phyloP scores from a whole-genome alignment of 2,888 invertebrate genomes.

The Mythimna ferrago region DNA sequence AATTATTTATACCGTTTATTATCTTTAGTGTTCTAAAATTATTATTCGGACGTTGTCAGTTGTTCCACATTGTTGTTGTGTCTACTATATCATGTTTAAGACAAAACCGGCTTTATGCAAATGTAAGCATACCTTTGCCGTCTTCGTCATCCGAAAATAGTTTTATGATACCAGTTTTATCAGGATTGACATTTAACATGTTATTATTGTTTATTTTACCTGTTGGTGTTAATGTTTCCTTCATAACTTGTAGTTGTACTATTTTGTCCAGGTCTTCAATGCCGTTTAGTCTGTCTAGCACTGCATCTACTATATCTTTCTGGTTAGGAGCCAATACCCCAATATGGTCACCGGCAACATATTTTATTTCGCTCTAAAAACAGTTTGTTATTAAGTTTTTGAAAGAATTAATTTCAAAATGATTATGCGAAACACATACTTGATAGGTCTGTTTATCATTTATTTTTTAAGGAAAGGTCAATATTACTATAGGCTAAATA shows the following conservation, averaged over 20 bases:
- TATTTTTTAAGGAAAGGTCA: background rate
- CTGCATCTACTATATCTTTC: slow-evolving; percentile 94
- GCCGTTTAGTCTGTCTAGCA: slow-evolving; percentile 93
- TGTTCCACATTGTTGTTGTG: background rate
- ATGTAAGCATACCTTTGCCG: slow-evolving; percentile 19
- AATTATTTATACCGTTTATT: background rate
- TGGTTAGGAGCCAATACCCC: slow-evolving; percentile 97
- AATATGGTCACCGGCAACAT: slow-evolving; percentile 98
- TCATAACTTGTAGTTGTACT: slow-evolving; percentile 94
- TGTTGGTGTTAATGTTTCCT: slow-evolving; percentile 96
- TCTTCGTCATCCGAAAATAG: slow-evolving; percentile 17
- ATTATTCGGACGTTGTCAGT: background rate
- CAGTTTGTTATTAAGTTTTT: background rate
- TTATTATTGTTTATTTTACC: slow-evolving; percentile 85
- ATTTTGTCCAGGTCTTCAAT: slow-evolving; percentile 92
- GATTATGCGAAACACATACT: too few species aligned
- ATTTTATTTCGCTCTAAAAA: slow-evolving; percentile 90
- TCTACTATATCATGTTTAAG: background rate
- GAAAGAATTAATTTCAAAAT: too few species aligned
- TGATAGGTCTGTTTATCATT: background rate
- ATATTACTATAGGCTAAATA: background rate
- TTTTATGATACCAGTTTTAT: slow-evolving; percentile 38
- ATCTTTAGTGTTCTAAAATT: background rate
- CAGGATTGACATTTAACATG: slow-evolving; percentile 24
- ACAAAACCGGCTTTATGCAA: slow-evolving; percentile 23